Conservation (phyloP, 2,888 invertebrate genomes). For the Crematogaster levior region DNA sequence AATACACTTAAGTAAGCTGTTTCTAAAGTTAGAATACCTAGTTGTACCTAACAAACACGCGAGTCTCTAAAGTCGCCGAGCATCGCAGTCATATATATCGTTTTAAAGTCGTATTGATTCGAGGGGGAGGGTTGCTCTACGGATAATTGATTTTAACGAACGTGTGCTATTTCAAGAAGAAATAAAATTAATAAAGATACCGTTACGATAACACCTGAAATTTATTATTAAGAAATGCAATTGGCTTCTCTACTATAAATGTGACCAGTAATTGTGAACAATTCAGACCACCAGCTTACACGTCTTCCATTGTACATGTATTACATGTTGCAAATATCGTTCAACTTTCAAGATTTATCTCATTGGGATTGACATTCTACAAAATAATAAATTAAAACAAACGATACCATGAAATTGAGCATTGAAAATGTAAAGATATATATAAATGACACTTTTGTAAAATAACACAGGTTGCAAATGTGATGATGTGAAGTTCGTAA, state of each 20-base stretch:
- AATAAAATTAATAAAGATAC: background rate
- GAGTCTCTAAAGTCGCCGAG: background rate
- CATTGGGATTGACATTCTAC: background rate
- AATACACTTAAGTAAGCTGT: slow-evolving; percentile 1
- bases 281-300: background rate
- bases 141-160: slow-evolving; percentile 28
- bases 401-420: slow-evolving; percentile 7
- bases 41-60: slow-evolving; percentile 8
- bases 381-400: slow-evolving; percentile 25
- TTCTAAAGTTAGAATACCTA: slow-evolving; percentile 54
- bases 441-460: background rate
- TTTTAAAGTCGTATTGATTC: slow-evolving; percentile 44
- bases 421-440: background rate
- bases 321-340: background rate
- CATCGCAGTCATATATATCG: slow-evolving; percentile 27
- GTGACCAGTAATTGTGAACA: background rate
- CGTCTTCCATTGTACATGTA: background rate
- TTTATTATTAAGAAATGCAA: background rate
- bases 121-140: slow-evolving; percentile 15
- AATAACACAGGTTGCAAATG: background rate
- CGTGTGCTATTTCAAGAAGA: background rate
- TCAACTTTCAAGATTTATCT: slow-evolving; percentile 10
- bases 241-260: background rate
- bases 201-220: background rate
- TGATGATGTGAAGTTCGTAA: too few relatives aligned